These are phyloP conservation scores for Macropis europaea DNA, from an alignment of 2,888 invertebrate species.

Conservation along the genomic window DNA sequence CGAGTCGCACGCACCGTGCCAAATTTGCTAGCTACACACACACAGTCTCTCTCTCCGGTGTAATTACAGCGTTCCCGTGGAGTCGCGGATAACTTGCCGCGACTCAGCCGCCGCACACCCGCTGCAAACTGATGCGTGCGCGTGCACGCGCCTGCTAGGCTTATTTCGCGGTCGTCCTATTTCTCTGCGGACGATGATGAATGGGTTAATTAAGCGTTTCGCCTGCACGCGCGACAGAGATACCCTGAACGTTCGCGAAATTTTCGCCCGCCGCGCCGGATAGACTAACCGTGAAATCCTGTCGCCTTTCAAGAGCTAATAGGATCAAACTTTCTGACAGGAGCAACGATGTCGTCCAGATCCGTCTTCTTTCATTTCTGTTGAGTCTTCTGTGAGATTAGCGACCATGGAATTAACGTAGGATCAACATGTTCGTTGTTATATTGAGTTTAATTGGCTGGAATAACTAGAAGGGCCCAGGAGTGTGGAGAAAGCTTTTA, in stretches of 20 bases:
- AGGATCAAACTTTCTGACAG: no score
- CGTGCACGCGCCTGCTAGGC: constrained; percentile 38
- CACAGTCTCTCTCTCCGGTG: constrained; percentile 7
- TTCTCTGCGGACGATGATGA: constrained; percentile 54
- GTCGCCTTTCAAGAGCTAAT: no score
- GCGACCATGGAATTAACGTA: no score
- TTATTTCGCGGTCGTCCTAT: constrained; percentile 55
- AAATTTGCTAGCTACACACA: constrained; percentile 61
- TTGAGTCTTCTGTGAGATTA: no score
- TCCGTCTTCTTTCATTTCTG: no score
- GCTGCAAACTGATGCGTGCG: no score
- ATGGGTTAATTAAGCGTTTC: constrained; percentile 65
- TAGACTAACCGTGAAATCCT: background rate
- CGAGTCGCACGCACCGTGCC: constrained; percentile 56
- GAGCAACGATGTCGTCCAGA: no score
- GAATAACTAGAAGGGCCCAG: no score
- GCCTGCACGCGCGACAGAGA: constrained; percentile 26
- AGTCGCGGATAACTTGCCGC: constrained; percentile 44
- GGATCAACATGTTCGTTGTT: no score
- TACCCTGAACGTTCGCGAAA: constrained; percentile 36
- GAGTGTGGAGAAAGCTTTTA: no score
- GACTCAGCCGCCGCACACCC: no score
- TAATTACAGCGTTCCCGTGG: constrained; percentile 62
- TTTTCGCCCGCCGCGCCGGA: background rate
- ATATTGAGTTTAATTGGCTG: no score